A percentile compares a stretch with the other conserved stretches of the same genome.
These are phyloP conservation scores for Cinclus mexicanus DNA, from an alignment of 2,113 vertebrate genomes.

Conservation along the genomic window DNA sequence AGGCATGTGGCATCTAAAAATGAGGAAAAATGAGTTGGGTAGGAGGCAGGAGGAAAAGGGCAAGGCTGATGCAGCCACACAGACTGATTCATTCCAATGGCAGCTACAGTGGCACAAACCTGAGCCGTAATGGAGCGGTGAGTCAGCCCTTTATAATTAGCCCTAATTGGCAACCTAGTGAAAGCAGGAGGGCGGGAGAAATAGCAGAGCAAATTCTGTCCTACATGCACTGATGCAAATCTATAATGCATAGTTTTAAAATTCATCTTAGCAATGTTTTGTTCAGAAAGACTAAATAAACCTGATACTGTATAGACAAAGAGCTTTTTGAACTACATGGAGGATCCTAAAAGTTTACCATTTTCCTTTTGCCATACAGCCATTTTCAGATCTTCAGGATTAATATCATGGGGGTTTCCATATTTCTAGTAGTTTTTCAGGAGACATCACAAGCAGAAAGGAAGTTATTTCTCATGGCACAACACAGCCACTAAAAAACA, in stretches of 20 bases:
- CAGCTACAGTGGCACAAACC: not conserved
- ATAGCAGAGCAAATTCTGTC: not conserved
- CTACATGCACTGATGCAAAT: not conserved
- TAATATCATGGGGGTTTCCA: not conserved
- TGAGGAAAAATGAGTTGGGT: not conserved
- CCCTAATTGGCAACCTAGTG: not conserved
- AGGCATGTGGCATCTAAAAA: not conserved
- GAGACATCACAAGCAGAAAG: not conserved
- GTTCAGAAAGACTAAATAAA: not conserved
- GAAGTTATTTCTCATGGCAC: slow-evolving; percentile 27
- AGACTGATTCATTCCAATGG: not conserved
- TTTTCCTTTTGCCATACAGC: not conserved
- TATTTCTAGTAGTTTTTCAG: not conserved
- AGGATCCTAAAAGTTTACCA: not conserved
- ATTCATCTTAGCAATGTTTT: not conserved
- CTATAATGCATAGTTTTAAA: not conserved
- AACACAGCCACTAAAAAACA: not conserved
- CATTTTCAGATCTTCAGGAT: not conserved
- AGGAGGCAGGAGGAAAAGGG: not conserved
- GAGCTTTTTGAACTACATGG: not conserved
- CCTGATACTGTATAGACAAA: not conserved
- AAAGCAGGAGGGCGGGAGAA: not conserved
- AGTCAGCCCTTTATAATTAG: slow-evolving; percentile 38
- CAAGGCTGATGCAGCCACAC: not conserved
- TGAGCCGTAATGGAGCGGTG: not conserved